Evolutionary conservation across 2,888 invertebrate species (phyloP), one percentile per base, ranked within the genome.

Genomic region (Pherbina coryleti): DNA sequence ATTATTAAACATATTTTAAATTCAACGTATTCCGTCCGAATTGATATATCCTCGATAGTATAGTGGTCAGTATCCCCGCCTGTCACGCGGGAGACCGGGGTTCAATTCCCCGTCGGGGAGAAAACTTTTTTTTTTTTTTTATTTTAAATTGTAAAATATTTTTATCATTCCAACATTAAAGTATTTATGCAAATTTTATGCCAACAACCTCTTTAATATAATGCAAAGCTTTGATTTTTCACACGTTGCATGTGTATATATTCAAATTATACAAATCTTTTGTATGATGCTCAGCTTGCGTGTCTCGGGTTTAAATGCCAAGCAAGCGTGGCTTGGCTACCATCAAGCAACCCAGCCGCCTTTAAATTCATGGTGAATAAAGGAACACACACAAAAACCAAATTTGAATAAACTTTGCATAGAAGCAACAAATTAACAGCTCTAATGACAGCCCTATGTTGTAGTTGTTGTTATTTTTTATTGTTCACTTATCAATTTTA

Each of bases 21-120:
- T 25, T 17, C 2, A 60, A 60, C 5, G n/a, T 37, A 31, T 66
- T 66, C 22, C 67, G 49, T 22, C 5, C 14, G 14, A 9, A 1
- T 22, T 11, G 14, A 3, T 19, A 74, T 19, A 37, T 87, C 87
- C 87, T 86, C 87, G 87, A 87, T 87, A 87, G 87, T 87, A 87
- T 87, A 87, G 87, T 87, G 87, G 87, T 87, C 80, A 87, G 87
- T 87, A 87, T 87, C 87, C 87, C 87, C 86, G 87, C 87, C 87
- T 87, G 87, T 87, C 87, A 87, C 87, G 87, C 87, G 88, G 87
- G 87, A 87, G 87, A 86, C 86, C 86, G 86, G 87, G 86, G 88
- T 87, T 87, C 88, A 87, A 87, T 87, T 87, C 86, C 87, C 86
- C 87, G 86, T 87, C 86, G 86, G 85, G 86, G 87, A 87, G 85